Conservation (phyloP, 2,888 invertebrate species). For the Agriopis marginaria region DNA sequence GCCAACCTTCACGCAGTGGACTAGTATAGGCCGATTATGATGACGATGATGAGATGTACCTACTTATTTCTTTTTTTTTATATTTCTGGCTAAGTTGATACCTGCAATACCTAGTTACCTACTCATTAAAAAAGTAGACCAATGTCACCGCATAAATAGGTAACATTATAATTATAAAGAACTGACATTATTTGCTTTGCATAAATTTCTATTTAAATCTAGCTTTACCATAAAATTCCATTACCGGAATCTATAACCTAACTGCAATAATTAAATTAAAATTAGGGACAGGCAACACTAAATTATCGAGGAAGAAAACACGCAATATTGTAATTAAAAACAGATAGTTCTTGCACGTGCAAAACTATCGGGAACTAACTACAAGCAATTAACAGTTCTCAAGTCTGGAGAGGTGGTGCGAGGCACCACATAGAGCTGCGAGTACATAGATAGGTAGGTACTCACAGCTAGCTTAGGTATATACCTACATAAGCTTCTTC, state of each 20-base stretch:
- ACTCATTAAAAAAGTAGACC: neutral
- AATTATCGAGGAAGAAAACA: constrained; percentile 25
- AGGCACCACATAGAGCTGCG: constrained; percentile 29
- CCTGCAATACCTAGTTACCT: no score
- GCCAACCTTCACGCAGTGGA: no score
- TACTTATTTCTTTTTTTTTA: no score
- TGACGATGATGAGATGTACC: no score
- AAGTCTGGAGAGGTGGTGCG: constrained; percentile 21
- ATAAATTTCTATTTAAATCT: constrained; percentile 11
- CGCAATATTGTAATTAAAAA: constrained; percentile 33
- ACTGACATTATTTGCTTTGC: neutral
- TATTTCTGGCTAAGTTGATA: no score
- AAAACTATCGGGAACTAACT: constrained; percentile 10
- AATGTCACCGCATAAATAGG: neutral
- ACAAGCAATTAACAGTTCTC: constrained; percentile 23
- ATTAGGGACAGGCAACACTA: constrained; percentile 15
- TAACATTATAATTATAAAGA: neutral
- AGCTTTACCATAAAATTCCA: constrained; percentile 11
- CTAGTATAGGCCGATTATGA: no score
- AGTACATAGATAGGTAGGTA: neutral
- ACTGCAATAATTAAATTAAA: constrained; percentile 25
- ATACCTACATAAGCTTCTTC: no score
- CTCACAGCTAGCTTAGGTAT: no score
- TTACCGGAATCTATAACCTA: neutral
- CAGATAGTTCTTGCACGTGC: constrained; percentile 14